A percentile compares a stretch with the other conserved stretches of the same genome.
These are phyloP conservation scores for Typhlichthys subterraneus DNA, from an alignment of 2,797 vertebrate species.

Conservation along the genomic window DNA sequence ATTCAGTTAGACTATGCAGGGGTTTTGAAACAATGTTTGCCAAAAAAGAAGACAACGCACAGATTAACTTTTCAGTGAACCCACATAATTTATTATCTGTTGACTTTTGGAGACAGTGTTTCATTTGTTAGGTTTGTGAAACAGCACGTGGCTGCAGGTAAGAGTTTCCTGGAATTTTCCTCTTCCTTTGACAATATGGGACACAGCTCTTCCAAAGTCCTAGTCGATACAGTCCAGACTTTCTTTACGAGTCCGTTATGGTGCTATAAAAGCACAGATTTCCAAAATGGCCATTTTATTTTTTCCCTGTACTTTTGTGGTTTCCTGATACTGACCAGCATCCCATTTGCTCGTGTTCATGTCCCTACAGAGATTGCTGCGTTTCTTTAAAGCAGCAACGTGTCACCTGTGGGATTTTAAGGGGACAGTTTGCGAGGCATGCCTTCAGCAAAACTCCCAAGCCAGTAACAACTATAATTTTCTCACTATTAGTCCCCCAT, in stretches of 20 bases:
- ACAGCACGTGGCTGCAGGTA: conserved; percentile 33
- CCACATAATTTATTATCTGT: conserved; percentile 47
- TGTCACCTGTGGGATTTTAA: conserved; percentile 51
- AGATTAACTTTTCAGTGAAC: conserved; percentile 51
- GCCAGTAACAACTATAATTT: conserved; percentile 60
- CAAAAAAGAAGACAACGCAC: conserved; percentile 45
- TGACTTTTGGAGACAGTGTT: conserved; percentile 36
- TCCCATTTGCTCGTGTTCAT: conserved; percentile 70
- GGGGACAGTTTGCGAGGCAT: conserved; percentile 31
- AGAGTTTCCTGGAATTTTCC: conserved; percentile 20
- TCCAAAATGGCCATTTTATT: conserved; percentile 49
- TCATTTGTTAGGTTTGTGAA: conserved; percentile 37
- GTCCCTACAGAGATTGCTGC: conserved; percentile 61
- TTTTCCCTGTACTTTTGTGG: conserved; percentile 64
- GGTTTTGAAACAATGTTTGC: conserved; percentile 39
- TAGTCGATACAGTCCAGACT: conserved; percentile 57
- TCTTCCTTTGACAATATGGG: conserved; percentile 38
- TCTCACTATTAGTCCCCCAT: conserved; percentile 38
- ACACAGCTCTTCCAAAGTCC: conserved; percentile 43
- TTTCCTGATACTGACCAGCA: conserved; percentile 72
- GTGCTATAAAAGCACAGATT: conserved; percentile 52
- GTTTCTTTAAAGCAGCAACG: conserved; percentile 50
- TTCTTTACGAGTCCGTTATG: conserved; percentile 53
- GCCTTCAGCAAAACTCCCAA: conserved; percentile 63
- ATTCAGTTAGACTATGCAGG: too few species aligned